These are phyloP conservation scores for Oasisia sp. DNA, from an alignment of 2,888 invertebrate genomes.

Conservation along the genomic window DNA sequence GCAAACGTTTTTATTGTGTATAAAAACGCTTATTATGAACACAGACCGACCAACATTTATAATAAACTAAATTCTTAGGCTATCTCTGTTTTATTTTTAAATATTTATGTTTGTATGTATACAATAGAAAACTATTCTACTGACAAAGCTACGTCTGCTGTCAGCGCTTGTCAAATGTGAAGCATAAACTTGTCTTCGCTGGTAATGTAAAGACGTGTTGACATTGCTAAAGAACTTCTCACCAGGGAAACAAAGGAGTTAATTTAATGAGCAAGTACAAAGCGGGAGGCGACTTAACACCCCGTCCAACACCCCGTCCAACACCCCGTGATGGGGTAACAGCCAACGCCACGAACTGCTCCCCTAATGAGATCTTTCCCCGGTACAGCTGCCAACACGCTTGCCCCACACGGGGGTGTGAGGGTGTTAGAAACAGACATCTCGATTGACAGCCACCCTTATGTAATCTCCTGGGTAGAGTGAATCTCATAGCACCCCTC, in stretches of 20 bases:
- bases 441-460: neutral
- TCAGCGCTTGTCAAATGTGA: neutral
- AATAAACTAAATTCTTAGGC: too few species aligned
- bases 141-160: neutral
- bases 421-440: slow-evolving; percentile 10
- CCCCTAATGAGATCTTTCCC: slow-evolving; percentile 3
- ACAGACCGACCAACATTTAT: too few species aligned
- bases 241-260: neutral
- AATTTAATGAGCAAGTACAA: slow-evolving; percentile 17
- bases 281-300: neutral
- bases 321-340: neutral
- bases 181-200: neutral
- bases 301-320: neutral
- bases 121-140: neutral
- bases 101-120: neutral
- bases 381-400: neutral
- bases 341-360: neutral
- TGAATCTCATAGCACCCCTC: neutral
- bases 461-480: neutral
- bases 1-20: too few species aligned
- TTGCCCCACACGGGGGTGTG: neutral
- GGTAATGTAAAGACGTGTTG: neutral
- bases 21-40: too few species aligned
- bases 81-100: neutral
- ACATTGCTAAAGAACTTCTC: neutral